Percentiles rank a stretch among this genome's conserved stretches.
Conservation (phyloP, 2,797 vertebrate species). For the Acanthurus lineatus region DNA sequence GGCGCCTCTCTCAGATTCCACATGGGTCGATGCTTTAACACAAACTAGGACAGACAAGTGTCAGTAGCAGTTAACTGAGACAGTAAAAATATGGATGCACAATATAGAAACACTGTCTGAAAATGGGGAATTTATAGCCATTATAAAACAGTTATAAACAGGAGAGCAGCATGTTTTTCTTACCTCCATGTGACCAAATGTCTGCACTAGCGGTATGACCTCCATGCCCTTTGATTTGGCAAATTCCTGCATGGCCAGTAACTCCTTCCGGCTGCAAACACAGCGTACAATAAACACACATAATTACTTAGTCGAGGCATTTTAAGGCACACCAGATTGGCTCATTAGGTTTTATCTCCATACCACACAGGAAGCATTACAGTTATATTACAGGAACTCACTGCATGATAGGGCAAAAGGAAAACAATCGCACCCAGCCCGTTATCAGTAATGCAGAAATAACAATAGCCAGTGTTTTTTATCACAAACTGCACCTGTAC, state of each 20-base stretch:
- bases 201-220: slow-evolving; percentile 94
- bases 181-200: slow-evolving; percentile 98
- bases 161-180: slow-evolving; percentile 43
- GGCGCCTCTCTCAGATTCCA: slow-evolving; percentile 89
- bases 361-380: neutral
- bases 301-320: slow-evolving; percentile 1
- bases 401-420: neutral
- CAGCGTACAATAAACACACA: neutral
- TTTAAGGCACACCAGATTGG: slow-evolving; percentile 2
- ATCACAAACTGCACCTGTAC: slow-evolving; percentile 88
- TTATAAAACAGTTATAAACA: neutral
- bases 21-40: slow-evolving; percentile 90
- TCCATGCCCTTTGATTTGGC: slow-evolving; percentile 88
- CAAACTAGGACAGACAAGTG: slow-evolving; percentile 86
- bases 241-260: slow-evolving; percentile 86
- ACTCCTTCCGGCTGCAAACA: slow-evolving; percentile 85
- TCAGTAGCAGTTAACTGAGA: neutral
- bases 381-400: slow-evolving; percentile 13
- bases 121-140: neutral
- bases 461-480: neutral
- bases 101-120: neutral
- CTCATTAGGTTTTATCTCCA: neutral
- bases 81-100: neutral
- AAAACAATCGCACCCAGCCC: neutral
- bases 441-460: neutral